Evolutionary conservation across 2,888 invertebrate species (phyloP), one percentile per base, ranked within the genome.

Genomic region (Ormyrus rosae): DNA sequence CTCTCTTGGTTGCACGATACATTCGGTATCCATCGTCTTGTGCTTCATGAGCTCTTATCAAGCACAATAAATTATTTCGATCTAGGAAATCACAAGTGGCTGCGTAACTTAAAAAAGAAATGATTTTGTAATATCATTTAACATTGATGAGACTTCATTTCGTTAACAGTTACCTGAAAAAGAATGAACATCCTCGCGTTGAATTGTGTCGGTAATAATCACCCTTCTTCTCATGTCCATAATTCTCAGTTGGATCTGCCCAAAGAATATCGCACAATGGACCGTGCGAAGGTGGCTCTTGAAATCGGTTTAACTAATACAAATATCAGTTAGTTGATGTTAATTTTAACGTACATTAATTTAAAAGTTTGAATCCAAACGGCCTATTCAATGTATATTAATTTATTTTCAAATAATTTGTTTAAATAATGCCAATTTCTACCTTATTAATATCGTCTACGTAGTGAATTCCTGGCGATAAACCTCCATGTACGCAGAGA

Each of bases 31-130:
- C 82, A 0, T 11, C 19, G 7, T 80, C 80, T 45, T 82, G 82
- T 0, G 82, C 82, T n/a, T 82, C 82, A 63, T 82, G 82, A 0
- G 80, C 82, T 6, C 82, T 58, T 13, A 82, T 82, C 5, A 82
- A 45, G 0, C 78, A 9, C 11, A 77, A 4, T 45, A 82, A 13
- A 3, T 78, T 10, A 10, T 78, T 82, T 0, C 50, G 48, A 1
- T 64, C 10, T 11, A 82, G 48, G 48, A 82, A 82, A 6, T 71
- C 53, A 7, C 78, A 77, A 19, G 56, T 58, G 10, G 82, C 82
- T 5, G 4, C 6, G 55, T 82, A 82, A 11, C 82, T 82, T 9
- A 5, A 53, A 53, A 5, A 61, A 51, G 11, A 61, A 64, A 67
- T 55, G 1, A 19, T 19, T 19, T 19, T 19, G 19, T 19, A 19